Base-by-base conservation (phyloP, 2,888 invertebrate genomes). In the Philopedon plagiatum region DNA sequence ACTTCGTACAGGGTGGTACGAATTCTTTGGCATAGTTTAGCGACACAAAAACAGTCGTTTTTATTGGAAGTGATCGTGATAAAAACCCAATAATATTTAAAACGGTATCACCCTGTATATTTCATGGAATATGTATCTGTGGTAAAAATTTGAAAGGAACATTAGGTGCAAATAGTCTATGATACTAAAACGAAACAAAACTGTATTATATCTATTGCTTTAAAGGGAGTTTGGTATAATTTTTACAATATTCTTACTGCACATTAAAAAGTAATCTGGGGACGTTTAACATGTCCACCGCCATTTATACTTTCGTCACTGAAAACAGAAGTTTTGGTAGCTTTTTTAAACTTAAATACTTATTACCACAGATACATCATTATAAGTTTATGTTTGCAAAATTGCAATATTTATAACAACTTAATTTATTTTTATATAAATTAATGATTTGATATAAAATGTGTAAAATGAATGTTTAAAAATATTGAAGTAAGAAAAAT, bases 401-500 rank as follows among this genome's bases (percentile, higher is more conserved):
- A 39, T 37, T 39, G 23, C 15, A 41, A 39, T 23, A 39, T 13
- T 39, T 37, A 37, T 57, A n/a, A 26, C 2, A 29, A 23, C 2
- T 49, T 49, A 23, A 49, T 57, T 57, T 57, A 19, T 15, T 57
- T 57, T 57, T 57, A 39, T 37, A 57, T 18, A n/a, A n/a, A 34
- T 34, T 57, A 37, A 11, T 57, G 3, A 57, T 57, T 39, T 13
- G 29, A 37, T 34, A 34, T 57, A 26, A 57, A 21, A 57, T 15
- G 11, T 64, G 54, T 44, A 57, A 44, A 19, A 66, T 49, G 58
- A 63, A 49, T 63, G 62, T 62, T 44, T 41, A 23, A 60, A 41
- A 26, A 9, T 60, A 44, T 60, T 32, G 19, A 46, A 56, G 58
- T 58, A 63, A 70, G 71, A 71, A 64, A n/a, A 26, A 66, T 75